Evolutionary conservation across 2,888 invertebrate genomes (phyloP).

Genomic region (Falcaria lacertinaria): DNA sequence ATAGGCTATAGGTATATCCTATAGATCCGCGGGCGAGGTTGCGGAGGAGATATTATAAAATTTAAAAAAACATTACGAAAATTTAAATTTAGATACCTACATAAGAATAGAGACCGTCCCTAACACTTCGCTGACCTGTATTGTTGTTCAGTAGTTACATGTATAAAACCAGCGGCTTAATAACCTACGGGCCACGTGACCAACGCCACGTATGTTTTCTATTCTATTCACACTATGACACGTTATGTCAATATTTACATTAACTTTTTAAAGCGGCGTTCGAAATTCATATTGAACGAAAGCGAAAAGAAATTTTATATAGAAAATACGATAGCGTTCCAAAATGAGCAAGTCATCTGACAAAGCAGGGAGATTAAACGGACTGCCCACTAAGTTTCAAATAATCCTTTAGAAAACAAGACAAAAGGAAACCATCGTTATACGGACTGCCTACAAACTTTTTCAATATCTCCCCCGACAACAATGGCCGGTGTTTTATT

Average conservation of each 20-base stretch:
- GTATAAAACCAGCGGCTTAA: conserved; percentile 41
- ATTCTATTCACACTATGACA: conserved; percentile 46
- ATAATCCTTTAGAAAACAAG: conserved; percentile 58
- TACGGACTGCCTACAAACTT: conserved; percentile 48
- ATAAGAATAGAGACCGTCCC: conserved; percentile 17
- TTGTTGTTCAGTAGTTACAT: conserved; percentile 16
- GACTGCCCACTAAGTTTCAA: conserved; percentile 50
- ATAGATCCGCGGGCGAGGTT: too few species aligned
- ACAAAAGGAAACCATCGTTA: conserved; percentile 51
- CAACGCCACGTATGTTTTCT: conserved; percentile 34
- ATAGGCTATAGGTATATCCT: too few species aligned
- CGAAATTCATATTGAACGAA: conserved; percentile 31
- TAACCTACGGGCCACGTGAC: conserved; percentile 49
- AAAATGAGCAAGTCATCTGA: conserved; percentile 44
- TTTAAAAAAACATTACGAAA: conserved; percentile 8
- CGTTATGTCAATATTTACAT: conserved; percentile 57
- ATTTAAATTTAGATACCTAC: conserved; percentile 14
- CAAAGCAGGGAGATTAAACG: conserved; percentile 48
- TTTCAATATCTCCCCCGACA: conserved; percentile 60
- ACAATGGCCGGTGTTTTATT: conserved; percentile 54
- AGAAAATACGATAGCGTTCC: conserved; percentile 25
- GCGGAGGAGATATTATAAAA: too few species aligned
- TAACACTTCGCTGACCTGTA: conserved; percentile 21
- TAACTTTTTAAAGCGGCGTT: conserved; percentile 41
- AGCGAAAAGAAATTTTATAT: conserved; percentile 39